A percentile compares a stretch with the other conserved stretches of the same genome.
phyloP scores from a whole-genome alignment of 2,113 vertebrate species.

The Neopipo cinnamomea region DNA sequence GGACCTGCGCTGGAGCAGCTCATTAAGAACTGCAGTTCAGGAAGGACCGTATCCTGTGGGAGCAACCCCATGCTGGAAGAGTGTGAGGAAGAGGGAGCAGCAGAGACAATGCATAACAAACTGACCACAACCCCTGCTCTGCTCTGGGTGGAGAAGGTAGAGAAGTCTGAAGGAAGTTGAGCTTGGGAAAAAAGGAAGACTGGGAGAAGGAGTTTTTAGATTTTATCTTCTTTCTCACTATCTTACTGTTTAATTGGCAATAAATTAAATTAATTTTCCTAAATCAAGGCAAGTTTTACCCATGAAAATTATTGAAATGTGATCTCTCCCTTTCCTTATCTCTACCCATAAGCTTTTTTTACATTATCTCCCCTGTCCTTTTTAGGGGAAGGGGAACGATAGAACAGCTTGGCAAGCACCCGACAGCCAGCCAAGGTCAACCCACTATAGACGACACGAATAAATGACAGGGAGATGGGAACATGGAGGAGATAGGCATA shows the following conservation, averaged over 20 bases:
- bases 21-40: no score
- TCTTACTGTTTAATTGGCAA: neutral
- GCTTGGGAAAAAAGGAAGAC: neutral
- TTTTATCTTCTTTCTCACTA: neutral
- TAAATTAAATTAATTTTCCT: neutral
- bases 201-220: neutral
- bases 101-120: neutral
- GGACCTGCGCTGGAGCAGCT: no score
- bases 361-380: neutral
- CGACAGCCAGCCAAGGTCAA: neutral
- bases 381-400: neutral
- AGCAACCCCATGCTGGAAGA: neutral
- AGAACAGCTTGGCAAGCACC: neutral
- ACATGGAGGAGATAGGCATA: neutral
- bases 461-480: neutral
- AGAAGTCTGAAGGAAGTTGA: neutral
- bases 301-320: neutral
- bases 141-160: accelerated
- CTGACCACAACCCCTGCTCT: neutral
- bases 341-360: accelerated
- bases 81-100: neutral
- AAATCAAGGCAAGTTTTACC: neutral
- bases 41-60: accelerated
- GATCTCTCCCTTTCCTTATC: neutral
- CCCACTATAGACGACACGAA: neutral